A percentile compares a stretch with the other conserved stretches of the same genome.
Conservation (phyloP, 2,113 vertebrate genomes). For the Gambusia holbrooki region DNA sequence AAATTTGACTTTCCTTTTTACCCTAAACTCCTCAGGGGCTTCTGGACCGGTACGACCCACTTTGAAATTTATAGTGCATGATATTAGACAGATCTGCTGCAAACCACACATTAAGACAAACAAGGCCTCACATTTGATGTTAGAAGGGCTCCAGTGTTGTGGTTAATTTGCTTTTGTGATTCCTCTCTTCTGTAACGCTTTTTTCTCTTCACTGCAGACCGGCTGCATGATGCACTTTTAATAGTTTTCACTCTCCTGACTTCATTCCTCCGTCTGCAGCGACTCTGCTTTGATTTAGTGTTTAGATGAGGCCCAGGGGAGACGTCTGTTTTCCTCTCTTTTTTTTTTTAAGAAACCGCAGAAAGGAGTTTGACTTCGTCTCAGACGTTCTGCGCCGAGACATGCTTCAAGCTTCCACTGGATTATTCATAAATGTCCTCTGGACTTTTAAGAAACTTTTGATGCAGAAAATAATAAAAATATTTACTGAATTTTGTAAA, state of each 20-base stretch:
- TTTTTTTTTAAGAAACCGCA: constrained; percentile 24
- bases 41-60: constrained; percentile 22
- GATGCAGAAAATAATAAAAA: neutral
- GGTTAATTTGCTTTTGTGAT: constrained; percentile 56
- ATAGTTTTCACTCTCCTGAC: constrained; percentile 53
- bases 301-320: constrained; percentile 37
- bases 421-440: neutral
- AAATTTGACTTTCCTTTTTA: constrained; percentile 15
- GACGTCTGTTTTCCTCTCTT: constrained; percentile 55
- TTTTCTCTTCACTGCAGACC: constrained; percentile 17
- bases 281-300: constrained; percentile 61
- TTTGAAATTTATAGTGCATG: constrained; percentile 57
- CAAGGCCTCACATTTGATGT: constrained; percentile 6
- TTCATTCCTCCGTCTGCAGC: constrained; percentile 34
- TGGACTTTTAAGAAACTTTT: neutral
- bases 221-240: constrained; percentile 51
- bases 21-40: constrained; percentile 30
- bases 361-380: constrained; percentile 28
- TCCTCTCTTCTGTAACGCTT: constrained; percentile 45
- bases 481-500: neutral
- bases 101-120: constrained; percentile 51
- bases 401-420: constrained; percentile 4
- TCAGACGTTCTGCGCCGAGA: constrained; percentile 12
- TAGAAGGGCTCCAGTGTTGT: constrained; percentile 42
- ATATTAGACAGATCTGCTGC: constrained; percentile 64